Evolutionary conservation across 2,888 invertebrate genomes (phyloP).

Genomic region (Pristionchus entomophagus): DNA sequence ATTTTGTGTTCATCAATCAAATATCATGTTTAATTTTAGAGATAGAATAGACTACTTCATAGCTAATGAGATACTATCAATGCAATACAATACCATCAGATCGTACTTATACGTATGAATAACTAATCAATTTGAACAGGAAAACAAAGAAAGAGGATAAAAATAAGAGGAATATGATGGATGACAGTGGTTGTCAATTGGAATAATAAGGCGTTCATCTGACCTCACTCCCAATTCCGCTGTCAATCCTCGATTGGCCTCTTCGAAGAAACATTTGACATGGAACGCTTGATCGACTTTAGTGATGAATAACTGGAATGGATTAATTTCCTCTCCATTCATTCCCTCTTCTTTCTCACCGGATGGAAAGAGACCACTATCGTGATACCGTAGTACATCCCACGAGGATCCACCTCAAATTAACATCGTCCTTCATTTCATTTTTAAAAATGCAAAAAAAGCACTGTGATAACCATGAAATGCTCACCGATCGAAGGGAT

Average conservation of each 20-base stretch:
- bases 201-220: neutral
- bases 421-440: neutral
- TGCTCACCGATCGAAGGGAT: constrained; percentile 73
- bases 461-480: neutral
- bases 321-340: neutral
- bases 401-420: constrained; percentile 74
- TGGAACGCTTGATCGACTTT: constrained; percentile 76
- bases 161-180: neutral
- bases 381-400: constrained; percentile 76
- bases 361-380: constrained; percentile 76
- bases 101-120: no score
- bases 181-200: neutral
- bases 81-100: no score
- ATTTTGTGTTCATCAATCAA: constrained; percentile 63
- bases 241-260: constrained; percentile 74
- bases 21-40: neutral
- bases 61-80: no score
- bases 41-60: no score
- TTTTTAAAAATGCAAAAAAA: no score
- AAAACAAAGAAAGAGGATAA: no score
- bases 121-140: no score
- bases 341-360: constrained; percentile 40
- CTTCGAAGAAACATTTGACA: constrained; percentile 76
- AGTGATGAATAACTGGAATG: constrained; percentile 72
- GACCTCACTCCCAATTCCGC: constrained; percentile 76